Conservation (phyloP, 1,140 invertebrate genomes). For the Ruditapes philippinarum region DNA sequence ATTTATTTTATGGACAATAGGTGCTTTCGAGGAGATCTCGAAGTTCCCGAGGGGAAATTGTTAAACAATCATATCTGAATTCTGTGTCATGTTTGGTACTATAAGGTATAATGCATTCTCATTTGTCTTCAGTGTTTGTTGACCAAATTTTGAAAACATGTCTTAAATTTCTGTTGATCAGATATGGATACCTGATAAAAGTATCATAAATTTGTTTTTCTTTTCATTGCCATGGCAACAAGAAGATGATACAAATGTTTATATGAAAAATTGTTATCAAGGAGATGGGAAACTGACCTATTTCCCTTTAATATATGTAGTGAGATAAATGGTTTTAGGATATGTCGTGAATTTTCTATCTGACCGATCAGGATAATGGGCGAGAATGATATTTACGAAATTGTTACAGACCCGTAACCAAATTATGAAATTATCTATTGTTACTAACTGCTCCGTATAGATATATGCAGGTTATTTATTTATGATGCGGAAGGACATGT, state of each 20-base stretch:
- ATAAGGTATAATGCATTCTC: neutral
- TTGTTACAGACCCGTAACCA: neutral
- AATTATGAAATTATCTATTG: neutral
- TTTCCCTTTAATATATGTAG: neutral
- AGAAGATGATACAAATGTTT: neutral
- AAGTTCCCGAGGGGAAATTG: neutral
- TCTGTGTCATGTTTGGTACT: neutral
- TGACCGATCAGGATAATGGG: neutral
- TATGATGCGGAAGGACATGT: neutral
- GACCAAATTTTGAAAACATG: neutral
- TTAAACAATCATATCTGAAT: neutral
- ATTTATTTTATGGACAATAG: neutral
- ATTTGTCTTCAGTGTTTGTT: slow-evolving; percentile 9
- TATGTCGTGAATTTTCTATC: neutral
- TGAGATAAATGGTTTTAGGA: neutral
- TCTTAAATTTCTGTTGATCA: slow-evolving; percentile 23
- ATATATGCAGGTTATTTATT: neutral
- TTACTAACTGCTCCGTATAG: neutral
- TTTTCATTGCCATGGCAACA: neutral
- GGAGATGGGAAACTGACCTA: neutral
- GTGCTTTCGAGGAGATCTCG: neutral
- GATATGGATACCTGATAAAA: slow-evolving; percentile 3
- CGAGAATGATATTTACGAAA: neutral
- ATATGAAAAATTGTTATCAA: neutral
- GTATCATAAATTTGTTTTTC: slow-evolving; percentile 31